These are phyloP conservation scores for Ganaspis sp. DNA, from an alignment of 1,140 invertebrate genomes.

Conservation along the genomic window DNA sequence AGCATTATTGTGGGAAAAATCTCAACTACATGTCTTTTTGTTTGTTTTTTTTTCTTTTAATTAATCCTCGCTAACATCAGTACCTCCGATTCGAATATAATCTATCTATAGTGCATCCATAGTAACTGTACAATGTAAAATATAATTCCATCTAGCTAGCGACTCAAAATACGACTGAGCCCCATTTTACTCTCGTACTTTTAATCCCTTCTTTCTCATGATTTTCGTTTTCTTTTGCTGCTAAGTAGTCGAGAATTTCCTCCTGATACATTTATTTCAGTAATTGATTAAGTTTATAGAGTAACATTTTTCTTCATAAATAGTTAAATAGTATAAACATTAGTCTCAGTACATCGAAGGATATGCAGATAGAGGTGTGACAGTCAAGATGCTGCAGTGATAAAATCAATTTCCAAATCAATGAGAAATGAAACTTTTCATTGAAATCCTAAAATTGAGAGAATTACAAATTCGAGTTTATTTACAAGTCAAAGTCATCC, in stretches of 20 bases:
- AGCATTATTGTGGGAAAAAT: conserved; percentile 25
- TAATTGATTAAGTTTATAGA: conserved; percentile 53
- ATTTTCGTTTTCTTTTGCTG: not conserved
- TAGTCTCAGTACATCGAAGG: conserved; percentile 70
- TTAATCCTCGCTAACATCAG: conserved; percentile 34
- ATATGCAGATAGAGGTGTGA: conserved; percentile 68
- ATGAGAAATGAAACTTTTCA: not conserved
- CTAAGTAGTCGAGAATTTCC: conserved; percentile 7
- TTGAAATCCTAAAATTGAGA: not conserved
- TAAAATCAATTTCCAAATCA: not conserved
- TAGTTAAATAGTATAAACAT: conserved; percentile 70
- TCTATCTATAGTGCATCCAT: conserved; percentile 61
- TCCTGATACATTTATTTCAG: conserved; percentile 43
- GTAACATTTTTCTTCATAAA: conserved; percentile 64
- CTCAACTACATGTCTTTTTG: conserved; percentile 31
- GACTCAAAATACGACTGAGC: conserved; percentile 61
- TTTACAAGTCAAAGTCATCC: not conserved
- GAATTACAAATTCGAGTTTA: conserved; percentile 2
- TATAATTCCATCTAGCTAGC: conserved; percentile 71
- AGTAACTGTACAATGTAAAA: conserved; percentile 70
- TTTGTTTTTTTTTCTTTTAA: not conserved
- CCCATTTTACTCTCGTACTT: conserved; percentile 41
- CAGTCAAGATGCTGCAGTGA: not conserved
- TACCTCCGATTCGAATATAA: conserved; percentile 51
- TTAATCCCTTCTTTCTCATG: conserved; percentile 43